Percentiles rank a stretch among this genome's conserved stretches.
Conservation (phyloP, 1,140 invertebrate species). For the Bombus picipes region DNA sequence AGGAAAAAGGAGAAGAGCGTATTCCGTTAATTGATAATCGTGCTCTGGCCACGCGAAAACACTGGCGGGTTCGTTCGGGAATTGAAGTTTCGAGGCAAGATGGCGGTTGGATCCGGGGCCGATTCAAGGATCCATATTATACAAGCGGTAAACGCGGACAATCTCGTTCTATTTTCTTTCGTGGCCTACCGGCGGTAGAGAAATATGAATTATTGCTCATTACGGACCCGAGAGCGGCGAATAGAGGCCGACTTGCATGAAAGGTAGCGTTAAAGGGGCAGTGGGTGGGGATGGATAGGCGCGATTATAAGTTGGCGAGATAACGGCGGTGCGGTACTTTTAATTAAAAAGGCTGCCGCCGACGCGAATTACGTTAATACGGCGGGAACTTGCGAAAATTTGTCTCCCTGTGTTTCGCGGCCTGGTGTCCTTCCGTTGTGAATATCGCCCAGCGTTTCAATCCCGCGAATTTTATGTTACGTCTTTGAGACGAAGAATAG, state of each 20-base stretch:
- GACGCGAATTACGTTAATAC: constrained; percentile 75
- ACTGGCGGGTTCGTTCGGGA: background rate
- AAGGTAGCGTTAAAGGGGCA: constrained; percentile 7
- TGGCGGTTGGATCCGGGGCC: background rate
- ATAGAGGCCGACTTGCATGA: constrained; percentile 67
- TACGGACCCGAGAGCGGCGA: constrained; percentile 62
- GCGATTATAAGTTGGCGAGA: constrained; percentile 78
- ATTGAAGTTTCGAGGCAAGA: background rate
- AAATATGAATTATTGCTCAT: constrained; percentile 74
- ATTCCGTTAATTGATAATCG: background rate
- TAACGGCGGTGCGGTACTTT: constrained; percentile 75
- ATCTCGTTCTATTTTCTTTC: constrained; percentile 31
- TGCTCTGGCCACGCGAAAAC: rapidly evolving
- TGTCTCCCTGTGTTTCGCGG: background rate
- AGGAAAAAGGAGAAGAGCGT: background rate
- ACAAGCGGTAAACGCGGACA: constrained; percentile 50
- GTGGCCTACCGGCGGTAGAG: constrained; percentile 30
- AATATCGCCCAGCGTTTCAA: background rate
- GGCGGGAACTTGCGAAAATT: constrained; percentile 58
- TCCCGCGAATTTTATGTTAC: background rate
- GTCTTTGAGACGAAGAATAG: too few species aligned
- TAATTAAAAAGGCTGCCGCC: constrained; percentile 77
- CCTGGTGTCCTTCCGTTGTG: background rate
- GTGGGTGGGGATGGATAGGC: constrained; percentile 45
- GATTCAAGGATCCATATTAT: background rate